phyloP scores from a whole-genome alignment of 2,888 invertebrate genomes.

The Blastobasis adustella region DNA sequence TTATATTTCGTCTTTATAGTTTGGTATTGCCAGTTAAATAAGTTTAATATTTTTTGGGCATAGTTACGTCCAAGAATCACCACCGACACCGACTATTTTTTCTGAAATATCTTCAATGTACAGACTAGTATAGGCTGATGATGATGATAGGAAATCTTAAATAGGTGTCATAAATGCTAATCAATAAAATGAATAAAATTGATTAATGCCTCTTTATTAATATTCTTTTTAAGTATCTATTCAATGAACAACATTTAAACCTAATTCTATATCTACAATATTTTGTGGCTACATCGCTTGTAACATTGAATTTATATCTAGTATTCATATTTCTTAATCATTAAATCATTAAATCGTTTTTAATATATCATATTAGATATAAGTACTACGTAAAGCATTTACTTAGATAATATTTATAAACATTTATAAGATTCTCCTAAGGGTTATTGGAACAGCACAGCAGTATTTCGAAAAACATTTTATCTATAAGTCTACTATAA shows the following conservation, averaged over 20 bases:
- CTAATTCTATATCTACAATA: constrained; percentile 1
- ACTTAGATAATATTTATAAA: constrained; percentile 8
- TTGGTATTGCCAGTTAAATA: too few species aligned
- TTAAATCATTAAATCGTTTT: constrained; percentile 1
- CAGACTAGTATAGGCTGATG: too few species aligned
- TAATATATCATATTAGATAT: constrained; percentile 3
- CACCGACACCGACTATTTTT: too few species aligned
- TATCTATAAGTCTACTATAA: background rate
- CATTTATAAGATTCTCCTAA: constrained; percentile 8
- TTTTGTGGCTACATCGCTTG: constrained; percentile 16
- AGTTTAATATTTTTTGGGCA: too few species aligned
- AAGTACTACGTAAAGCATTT: constrained; percentile 10
- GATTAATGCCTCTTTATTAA: too few species aligned
- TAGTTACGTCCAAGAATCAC: too few species aligned
- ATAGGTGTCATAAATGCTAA: too few species aligned
- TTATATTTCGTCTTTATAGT: too few species aligned
- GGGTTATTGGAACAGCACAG: background rate
- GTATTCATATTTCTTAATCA: background rate
- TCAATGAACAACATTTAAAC: background rate
- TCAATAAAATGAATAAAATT: too few species aligned
- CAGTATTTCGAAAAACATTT: background rate
- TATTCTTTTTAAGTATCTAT: background rate
- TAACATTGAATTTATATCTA: constrained; percentile 1
- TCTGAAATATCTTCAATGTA: too few species aligned
- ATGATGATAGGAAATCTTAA: too few species aligned